These are phyloP conservation scores for Calliopum simillimum DNA, from an alignment of 2,888 invertebrate genomes.

Conservation along the genomic window DNA sequence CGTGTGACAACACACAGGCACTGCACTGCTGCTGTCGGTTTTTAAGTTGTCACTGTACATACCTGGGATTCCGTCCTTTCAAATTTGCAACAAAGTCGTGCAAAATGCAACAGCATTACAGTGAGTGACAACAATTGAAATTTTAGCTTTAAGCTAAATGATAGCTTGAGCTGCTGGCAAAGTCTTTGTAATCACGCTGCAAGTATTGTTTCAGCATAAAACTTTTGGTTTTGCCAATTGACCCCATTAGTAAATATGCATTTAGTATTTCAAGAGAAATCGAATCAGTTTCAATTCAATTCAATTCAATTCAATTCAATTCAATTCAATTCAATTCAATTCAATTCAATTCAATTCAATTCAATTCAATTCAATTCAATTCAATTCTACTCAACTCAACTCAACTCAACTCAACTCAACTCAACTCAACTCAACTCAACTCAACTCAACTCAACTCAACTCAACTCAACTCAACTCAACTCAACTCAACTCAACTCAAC, in stretches of 20 bases:
- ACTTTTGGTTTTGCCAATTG: no score
- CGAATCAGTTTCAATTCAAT: slow-evolving; percentile 24
- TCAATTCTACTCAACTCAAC: slow-evolving; percentile 29
- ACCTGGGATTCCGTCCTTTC: not conserved
- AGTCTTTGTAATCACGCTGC: slow-evolving; percentile 10
- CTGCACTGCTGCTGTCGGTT: not conserved
- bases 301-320: slow-evolving; percentile 28
- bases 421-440: slow-evolving; percentile 4
- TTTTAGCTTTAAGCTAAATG: slow-evolving; percentile 11
- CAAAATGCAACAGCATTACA: not conserved
- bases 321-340: slow-evolving; percentile 29
- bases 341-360: slow-evolving; percentile 32
- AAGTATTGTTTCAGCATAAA: no score
- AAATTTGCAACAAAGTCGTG: not conserved
- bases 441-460: slow-evolving; percentile 10
- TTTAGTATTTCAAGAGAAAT: slow-evolving; percentile 9
- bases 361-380: slow-evolving; percentile 32
- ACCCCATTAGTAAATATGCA: no score
- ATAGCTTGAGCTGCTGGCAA: not conserved
- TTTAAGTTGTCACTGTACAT: not conserved
- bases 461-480: slow-evolving; percentile 21
- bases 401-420: slow-evolving; percentile 19
- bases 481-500: slow-evolving; percentile 5
- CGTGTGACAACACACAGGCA: not conserved
- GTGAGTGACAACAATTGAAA: slow-evolving; percentile 6